A percentile compares a stretch with the other conserved stretches of the same genome.
These are phyloP conservation scores for Opisthocomus hoazin DNA, from an alignment of 2,113 vertebrate species.

Conservation along the genomic window DNA sequence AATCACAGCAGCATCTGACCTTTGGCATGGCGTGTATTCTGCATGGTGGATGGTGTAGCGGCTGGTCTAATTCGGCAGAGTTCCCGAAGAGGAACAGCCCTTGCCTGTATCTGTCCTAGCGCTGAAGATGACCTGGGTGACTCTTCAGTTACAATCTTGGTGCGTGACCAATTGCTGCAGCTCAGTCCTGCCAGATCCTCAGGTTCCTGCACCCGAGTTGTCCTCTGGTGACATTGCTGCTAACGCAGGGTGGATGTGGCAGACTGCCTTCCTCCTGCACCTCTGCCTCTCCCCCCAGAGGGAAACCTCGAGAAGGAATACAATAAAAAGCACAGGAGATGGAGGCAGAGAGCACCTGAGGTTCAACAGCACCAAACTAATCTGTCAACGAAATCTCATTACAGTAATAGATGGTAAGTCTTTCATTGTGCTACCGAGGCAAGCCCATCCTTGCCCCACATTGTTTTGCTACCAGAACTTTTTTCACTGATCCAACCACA, in stretches of 20 bases:
- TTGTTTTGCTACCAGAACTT: background rate
- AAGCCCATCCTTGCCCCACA: constrained; percentile 31
- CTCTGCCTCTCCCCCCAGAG: background rate
- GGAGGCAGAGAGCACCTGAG: background rate
- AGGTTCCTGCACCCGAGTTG: background rate
- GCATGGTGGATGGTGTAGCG: accelerated
- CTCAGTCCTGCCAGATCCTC: background rate
- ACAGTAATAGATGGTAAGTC: background rate
- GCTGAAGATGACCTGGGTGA: background rate
- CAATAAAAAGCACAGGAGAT: background rate
- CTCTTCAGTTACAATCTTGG: accelerated
- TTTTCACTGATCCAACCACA: background rate
- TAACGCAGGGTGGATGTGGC: background rate
- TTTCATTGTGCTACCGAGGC: background rate
- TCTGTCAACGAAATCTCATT: constrained; percentile 60
- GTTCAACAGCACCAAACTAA: constrained; percentile 23
- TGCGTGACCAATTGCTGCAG: background rate
- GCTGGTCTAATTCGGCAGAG: background rate
- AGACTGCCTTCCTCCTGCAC: background rate
- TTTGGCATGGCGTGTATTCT: background rate
- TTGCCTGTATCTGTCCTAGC: background rate
- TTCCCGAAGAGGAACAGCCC: background rate
- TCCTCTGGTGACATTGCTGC: background rate
- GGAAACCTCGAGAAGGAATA: background rate
- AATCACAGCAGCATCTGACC: background rate